Evolutionary conservation across 2,113 vertebrate genomes (phyloP).

Genomic region (Tachysurus fulvidraco): DNA sequence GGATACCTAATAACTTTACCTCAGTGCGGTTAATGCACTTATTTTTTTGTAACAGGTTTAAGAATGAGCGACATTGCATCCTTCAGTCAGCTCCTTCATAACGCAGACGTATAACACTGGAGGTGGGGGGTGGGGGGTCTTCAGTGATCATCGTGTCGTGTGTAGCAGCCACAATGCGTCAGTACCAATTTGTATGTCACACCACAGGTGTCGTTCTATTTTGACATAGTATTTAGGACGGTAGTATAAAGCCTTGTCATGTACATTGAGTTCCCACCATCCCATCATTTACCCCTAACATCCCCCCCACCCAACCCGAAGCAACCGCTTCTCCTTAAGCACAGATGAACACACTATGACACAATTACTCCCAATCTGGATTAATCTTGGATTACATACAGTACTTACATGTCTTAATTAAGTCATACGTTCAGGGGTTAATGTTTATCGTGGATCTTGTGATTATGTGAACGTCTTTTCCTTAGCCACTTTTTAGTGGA

Average conservation of each 20-base stretch:
- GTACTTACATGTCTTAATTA: background rate
- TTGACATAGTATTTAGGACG: background rate
- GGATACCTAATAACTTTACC: constrained; percentile 23
- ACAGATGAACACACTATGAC: background rate
- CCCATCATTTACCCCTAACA: background rate
- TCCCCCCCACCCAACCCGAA: background rate
- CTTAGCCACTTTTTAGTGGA: constrained; percentile 33
- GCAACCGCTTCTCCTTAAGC: background rate
- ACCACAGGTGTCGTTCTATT: background rate
- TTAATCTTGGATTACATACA: background rate
- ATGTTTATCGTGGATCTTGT: background rate
- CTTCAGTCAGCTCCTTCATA: background rate
- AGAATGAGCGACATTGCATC: background rate
- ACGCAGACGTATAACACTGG: background rate
- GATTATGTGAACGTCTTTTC: background rate
- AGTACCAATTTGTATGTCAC: background rate
- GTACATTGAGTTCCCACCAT: background rate
- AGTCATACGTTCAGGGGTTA: background rate
- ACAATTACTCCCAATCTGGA: background rate
- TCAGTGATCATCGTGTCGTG: constrained; percentile 18
- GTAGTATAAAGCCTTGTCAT: background rate
- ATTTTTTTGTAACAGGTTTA: background rate
- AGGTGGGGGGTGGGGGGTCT: no score
- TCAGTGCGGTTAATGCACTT: background rate
- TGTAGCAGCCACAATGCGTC: constrained; percentile 39